Evolutionary conservation across 2,113 vertebrate species (phyloP), one percentile per base, ranked within the genome.

Genomic region (Seriola aureovittata): DNA sequence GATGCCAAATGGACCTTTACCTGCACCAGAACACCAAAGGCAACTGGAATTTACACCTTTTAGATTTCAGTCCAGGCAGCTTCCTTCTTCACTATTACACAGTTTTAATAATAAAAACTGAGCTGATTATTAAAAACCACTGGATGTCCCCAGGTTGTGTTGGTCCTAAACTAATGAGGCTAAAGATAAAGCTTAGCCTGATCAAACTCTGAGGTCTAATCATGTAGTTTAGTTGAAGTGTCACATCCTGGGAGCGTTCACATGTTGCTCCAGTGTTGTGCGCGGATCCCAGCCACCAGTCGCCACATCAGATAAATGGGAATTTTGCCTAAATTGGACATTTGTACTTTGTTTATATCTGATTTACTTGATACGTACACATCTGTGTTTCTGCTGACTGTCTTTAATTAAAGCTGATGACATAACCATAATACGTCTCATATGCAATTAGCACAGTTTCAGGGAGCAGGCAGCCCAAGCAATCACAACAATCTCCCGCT

Each of bases 91-190:
- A 17, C 44, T 46, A 38, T 38, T 32, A 38, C 34, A n/a, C 50
- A 46, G 44, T 38, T 71, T 14, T 52, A 48, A 77, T 60, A 68
- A 84, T 81, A 69, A 79, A 79, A 84, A 70, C n/a, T 4, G 16
- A 44, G 60, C 42, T 23, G 71, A 65, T 78, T 81, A 78, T 83
- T 81, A 79, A 75, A 82, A 67, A 82, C 59, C 3, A 66, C 40
- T 40, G 75, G 34, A 67, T 75, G 65, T 60, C 82, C 57, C 23
- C 70, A 32, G 82, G 85, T 80, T 63, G 62, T 48, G 23, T 63
- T 67, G 42, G 75, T 63, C 44, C 76, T 48, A 2, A 70, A 55
- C 42, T 76, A 82, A 85, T 40, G 81, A 66, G 59, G 74, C 42
- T 48, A 54, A 57, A 60, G 42, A 60, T 72, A 58, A 75, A 29